Base-by-base conservation (phyloP, 1,140 invertebrate species). In the Papilio aristodemus region DNA sequence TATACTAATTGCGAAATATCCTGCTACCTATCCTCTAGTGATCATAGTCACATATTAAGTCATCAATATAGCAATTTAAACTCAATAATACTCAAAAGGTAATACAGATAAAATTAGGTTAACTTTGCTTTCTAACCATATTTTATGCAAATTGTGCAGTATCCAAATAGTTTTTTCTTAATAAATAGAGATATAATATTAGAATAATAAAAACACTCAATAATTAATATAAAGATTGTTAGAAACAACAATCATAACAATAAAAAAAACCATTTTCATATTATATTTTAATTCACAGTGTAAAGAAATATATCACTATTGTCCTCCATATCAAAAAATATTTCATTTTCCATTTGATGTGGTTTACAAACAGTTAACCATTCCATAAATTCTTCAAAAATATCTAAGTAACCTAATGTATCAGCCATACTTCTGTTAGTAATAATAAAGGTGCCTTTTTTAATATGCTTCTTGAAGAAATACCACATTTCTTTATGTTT, bases 401-500 rank as follows among this genome's bases (percentile, higher is more conserved):
- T 92, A 58, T 92, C 83, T 64, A 95, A 76, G 74, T 83, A 81
- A 36, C 81, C 80, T 39, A 95, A 87, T 3, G 90, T 92, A 36
- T 92, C 91, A 74, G 92, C 84, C 64, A 95, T 86, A 71, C 91
- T 89, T 62, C 94, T 94, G 41, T 93, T 92, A 1, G 92, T 92
- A n/a, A 95, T 83, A 8, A 95, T 71, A 60, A 93, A 90, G 11
- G 92, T 89, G 14, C 93, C 93, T 71, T 91, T 92, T 78, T 92
- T 93, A 0, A 94, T 85, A 70, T 92, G 83, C 19, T 91, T 82
- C 70, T 91, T 93, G 1, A 95, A 89, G 79, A 93, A 94, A 71
- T 84, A 83, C 94, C 94, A 95, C 62, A 94, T 92, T 72, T 93
- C 68, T 68, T 86, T 92, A 79, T 95, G 94, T 41, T 92, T 89